Conservation (phyloP, 2,797 vertebrate species). For the Amblyraja radiata region DNA sequence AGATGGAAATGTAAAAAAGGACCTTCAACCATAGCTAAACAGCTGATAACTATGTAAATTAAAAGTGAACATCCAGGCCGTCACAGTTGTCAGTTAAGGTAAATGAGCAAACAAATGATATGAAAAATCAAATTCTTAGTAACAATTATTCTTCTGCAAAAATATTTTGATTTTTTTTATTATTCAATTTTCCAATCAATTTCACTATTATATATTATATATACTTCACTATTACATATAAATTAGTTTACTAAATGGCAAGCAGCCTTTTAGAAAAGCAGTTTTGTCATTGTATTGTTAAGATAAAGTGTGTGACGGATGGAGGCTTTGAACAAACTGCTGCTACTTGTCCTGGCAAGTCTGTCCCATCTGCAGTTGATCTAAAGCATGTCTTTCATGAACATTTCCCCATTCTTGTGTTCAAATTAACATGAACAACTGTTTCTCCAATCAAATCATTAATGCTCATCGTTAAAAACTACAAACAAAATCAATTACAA, state of each 20-base stretch:
- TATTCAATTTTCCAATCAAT: not conserved
- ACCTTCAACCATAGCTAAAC: not conserved
- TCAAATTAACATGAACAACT: not conserved
- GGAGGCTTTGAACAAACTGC: not conserved
- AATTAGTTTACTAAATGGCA: not conserved
- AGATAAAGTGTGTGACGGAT: not conserved
- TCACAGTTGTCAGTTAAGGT: not conserved
- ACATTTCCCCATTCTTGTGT: not conserved
- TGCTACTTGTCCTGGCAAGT: not conserved
- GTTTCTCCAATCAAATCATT: not conserved
- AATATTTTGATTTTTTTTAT: not conserved
- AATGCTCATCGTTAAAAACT: not conserved
- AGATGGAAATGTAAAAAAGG: conserved; percentile 19
- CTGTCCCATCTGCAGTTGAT: not conserved
- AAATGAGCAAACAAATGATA: not conserved
- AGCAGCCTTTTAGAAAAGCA: not conserved
- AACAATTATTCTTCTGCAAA: not conserved
- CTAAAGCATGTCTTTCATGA: not conserved
- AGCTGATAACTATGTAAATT: not conserved
- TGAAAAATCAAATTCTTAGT: not conserved
- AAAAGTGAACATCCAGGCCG: not conserved
- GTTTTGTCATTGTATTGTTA: not conserved
- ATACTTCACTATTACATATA: not conserved
- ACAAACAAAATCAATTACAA: no score
- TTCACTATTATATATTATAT: no score